phyloP scores from a whole-genome alignment of 2,113 vertebrate genomes.

The Falcunculus frontatus region DNA sequence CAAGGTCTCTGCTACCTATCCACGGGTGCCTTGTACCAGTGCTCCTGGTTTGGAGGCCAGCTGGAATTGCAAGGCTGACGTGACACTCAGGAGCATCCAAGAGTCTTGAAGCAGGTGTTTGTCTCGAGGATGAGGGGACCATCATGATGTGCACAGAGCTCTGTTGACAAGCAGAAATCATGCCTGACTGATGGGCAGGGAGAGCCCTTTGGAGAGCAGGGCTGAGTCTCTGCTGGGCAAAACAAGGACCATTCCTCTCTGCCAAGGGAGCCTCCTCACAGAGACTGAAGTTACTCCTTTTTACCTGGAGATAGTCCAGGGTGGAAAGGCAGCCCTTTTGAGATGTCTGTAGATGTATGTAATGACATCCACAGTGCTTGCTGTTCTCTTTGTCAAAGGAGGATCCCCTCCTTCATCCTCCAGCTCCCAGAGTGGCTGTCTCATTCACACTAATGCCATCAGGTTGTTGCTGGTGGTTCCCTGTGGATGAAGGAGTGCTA shows the following conservation, averaged over 20 bases:
- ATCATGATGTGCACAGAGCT: not conserved
- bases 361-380: not conserved
- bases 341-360: not conserved
- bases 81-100: not conserved
- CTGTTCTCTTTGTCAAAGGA: not conserved
- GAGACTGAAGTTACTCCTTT: not conserved
- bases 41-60: not conserved
- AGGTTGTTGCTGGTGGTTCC: not conserved
- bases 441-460: not conserved
- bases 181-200: not conserved
- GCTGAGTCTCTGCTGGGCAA: not conserved
- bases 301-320: not conserved
- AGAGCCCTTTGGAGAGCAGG: not conserved
- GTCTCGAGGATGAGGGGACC: not conserved
- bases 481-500: not conserved
- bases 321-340: not conserved
- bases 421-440: not conserved
- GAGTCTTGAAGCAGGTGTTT: not conserved
- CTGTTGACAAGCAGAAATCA: not conserved
- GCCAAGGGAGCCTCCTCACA: not conserved
- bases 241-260: not conserved
- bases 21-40: not conserved
- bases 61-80: not conserved
- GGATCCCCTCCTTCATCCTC: not conserved
- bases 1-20: not conserved